Evolutionary conservation across 2,797 vertebrate genomes (phyloP).

Genomic region (Prionace glauca): DNA sequence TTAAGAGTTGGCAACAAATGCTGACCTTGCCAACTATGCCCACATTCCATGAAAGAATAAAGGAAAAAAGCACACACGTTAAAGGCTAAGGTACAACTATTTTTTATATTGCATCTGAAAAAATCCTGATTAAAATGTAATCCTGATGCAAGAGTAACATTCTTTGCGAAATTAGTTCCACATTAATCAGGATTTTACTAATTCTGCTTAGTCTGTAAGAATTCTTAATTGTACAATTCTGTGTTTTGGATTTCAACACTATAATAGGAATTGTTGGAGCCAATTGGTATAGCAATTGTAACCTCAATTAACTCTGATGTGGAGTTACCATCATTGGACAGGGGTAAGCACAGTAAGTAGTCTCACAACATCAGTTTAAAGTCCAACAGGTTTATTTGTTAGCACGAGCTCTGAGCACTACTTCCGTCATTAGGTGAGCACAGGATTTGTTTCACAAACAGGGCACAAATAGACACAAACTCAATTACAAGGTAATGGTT

Average conservation of each 20-base stretch:
- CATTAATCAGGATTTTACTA: slow-evolving; percentile 23
- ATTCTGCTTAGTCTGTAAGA: neutral
- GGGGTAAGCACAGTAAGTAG: too few relatives aligned
- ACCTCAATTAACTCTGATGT: neutral
- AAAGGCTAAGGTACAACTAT: neutral
- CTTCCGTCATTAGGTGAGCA: too few relatives aligned
- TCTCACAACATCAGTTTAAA: too few relatives aligned
- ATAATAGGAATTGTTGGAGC: neutral
- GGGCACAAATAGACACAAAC: too few relatives aligned
- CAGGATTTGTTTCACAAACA: too few relatives aligned
- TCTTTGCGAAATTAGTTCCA: slow-evolving; percentile 14
- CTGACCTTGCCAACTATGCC: too few relatives aligned
- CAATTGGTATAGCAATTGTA: neutral
- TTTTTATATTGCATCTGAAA: neutral
- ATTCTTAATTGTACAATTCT: slow-evolving; percentile 2
- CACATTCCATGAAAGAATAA: too few relatives aligned
- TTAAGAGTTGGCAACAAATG: too few relatives aligned
- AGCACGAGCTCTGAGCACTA: too few relatives aligned
- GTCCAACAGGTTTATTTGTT: too few relatives aligned
- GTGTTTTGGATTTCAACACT: neutral
- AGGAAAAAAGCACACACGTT: neutral
- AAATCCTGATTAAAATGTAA: neutral
- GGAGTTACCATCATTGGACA: too few relatives aligned
- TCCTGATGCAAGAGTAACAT: slow-evolving; percentile 6
- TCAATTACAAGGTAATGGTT: too few relatives aligned